phyloP scores from a whole-genome alignment of 2,888 invertebrate species.

The Venusia cambrica region DNA sequence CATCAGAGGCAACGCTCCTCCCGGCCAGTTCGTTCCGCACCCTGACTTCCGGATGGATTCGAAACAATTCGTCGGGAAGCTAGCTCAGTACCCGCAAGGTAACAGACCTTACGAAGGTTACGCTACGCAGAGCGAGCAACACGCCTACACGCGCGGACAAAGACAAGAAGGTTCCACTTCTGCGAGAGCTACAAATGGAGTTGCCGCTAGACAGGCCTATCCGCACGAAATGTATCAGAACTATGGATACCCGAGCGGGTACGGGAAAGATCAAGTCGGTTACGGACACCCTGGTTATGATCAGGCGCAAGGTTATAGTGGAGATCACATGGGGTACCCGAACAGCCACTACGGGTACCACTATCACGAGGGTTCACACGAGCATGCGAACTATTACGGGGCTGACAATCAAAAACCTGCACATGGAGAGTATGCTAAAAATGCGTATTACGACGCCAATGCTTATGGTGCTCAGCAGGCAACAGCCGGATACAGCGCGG shows the following conservation, averaged over 20 bases:
- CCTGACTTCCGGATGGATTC: constrained; percentile 77
- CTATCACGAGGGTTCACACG: constrained; percentile 68
- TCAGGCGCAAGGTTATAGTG: constrained; percentile 64
- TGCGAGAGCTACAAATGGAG: constrained; percentile 62
- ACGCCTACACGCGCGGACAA: constrained; percentile 68
- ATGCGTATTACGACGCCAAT: constrained; percentile 68
- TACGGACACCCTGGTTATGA: constrained; percentile 82
- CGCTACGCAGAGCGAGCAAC: constrained; percentile 65
- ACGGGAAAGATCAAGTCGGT: constrained; percentile 74
- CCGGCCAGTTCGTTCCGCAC: constrained; percentile 72
- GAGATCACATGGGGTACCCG: constrained; percentile 67
- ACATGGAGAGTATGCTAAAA: constrained; percentile 77
- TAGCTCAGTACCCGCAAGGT: constrained; percentile 67
- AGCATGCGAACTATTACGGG: constrained; percentile 67
- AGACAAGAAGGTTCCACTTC: constrained; percentile 62
- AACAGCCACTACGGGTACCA: constrained; percentile 76
- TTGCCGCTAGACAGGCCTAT: constrained; percentile 61
- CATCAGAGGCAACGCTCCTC: constrained; percentile 74
- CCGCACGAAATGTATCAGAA: constrained; percentile 77
- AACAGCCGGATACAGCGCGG: constrained; percentile 42
- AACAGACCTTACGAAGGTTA: constrained; percentile 66
- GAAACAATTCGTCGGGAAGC: constrained; percentile 71
- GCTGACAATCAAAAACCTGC: constrained; percentile 74
- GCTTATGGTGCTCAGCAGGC: constrained; percentile 61
- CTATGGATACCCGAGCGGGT: constrained; percentile 72